Evolutionary conservation across 2,888 invertebrate genomes (phyloP).

Genomic region (Caprella mutica): DNA sequence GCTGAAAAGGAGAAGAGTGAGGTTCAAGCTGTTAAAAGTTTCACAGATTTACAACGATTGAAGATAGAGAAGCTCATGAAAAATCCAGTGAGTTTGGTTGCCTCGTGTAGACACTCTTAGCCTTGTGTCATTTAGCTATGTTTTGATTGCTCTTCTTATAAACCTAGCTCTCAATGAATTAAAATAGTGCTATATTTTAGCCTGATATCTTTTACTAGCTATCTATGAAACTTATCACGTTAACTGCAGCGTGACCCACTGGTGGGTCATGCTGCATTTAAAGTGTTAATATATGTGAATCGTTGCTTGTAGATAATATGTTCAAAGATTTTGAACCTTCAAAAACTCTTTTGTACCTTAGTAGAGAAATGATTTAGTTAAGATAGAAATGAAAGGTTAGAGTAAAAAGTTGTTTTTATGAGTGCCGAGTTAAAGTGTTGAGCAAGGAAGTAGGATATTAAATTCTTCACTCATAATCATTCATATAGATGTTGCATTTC

Average conservation of each 20-base stretch:
- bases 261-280: neutral
- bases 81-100: constrained; percentile 64
- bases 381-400: no score
- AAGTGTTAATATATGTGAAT: no score
- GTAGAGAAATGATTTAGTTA: no score
- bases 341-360: neutral
- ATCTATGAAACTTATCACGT: constrained; percentile 5
- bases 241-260: neutral
- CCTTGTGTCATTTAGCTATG: neutral
- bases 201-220: constrained; percentile 10
- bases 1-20: no score
- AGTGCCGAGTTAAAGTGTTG: no score
- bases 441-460: no score
- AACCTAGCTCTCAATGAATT: no score
- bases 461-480: no score
- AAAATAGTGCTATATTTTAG: no score
- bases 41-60: constrained; percentile 65
- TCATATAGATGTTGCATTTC: no score
- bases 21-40: constrained; percentile 32
- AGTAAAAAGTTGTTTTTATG: neutral
- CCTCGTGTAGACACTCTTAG: constrained; percentile 2
- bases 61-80: constrained; percentile 88
- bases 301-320: no score
- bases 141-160: neutral
- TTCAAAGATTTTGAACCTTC: no score